Base-by-base conservation (phyloP, 2,113 vertebrate genomes). In the Actenoides lindsayi region DNA sequence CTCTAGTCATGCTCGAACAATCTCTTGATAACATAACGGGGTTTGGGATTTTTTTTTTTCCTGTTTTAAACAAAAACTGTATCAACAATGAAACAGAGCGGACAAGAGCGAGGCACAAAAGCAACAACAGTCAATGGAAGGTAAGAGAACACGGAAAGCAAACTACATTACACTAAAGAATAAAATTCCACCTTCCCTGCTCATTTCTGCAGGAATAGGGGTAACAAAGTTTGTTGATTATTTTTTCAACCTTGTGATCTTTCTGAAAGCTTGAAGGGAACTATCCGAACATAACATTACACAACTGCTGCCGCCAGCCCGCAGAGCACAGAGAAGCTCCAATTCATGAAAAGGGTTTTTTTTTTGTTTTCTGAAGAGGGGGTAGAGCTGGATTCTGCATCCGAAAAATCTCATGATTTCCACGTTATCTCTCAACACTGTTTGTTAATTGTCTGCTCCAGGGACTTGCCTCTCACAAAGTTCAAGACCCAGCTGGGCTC, bases 31-130 rank as follows among this genome's bases (percentile, higher is more conserved):
- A 87, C 23, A 5, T 35, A 70, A 88, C n/a, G 62, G 54, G n/a
- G 42, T 15, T 71, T 51, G 24, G 50, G 50, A 10, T 51, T 53
- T 75, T 35, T n/a, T 80, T 83, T 87, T 79, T 33, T 4, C 33
- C 25, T 27, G 46, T 73, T 83, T 90, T 83, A 89, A 96, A 94
- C 31, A 73, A 73, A n/a, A 90, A 37, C 65, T 42, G 12, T 69
- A 94, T 17, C 84, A 94, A 91, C 75, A 80, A 12, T 5, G 23
- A 95, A 83, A 83, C 76, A 91, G 96, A 92, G 80, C 60, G 75
- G 68, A 56, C 51, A 87, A 48, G n/a, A 74, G 39, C 16, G n/a
- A 25, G 17, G 31, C 64, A 92, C 56, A 84, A 84, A 87, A 95
- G 85, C 57, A 81, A 57, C 81, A 86, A 14, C 11, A 20, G 16